Base-by-base conservation (phyloP, 2,113 vertebrate genomes). In the Rhizomys pruinosus region DNA sequence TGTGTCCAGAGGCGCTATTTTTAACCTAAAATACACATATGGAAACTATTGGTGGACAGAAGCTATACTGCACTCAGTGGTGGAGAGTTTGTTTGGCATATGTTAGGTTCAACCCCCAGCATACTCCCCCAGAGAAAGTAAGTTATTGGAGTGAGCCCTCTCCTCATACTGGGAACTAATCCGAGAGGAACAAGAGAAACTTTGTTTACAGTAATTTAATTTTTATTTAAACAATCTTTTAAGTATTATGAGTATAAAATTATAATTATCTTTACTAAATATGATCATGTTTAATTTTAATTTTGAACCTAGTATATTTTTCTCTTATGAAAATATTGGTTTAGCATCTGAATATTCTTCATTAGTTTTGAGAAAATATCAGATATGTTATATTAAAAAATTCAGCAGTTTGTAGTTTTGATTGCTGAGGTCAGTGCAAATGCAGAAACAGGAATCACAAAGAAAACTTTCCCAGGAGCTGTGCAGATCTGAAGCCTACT, bases 401-500 rank as follows among this genome's bases (percentile, higher is more conserved):
- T 87, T 91, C 17, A 86, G n/a, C 37, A 68, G 25, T 87, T 52
- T 69, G 5, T 32, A 74, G 55, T 89, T 73, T 77, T 39, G n/a
- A 88, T 78, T 77, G 57, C 47, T 47, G 71, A 85, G 68, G 34
- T 89, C 63, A 97, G 13, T 78, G 7, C n/a, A 86, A 95, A 92
- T 89, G 52, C 47, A n/a, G 23, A 79, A 79, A 81, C 37, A 81
- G 72, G 42, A 91, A 69, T 80, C 80, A 76, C 13, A 91, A 57
- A 66, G 55, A 87, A 80, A 90, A 61, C 9, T 44, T 92, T 71
- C 39, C 73, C 2, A 59, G 20, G 57, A 94, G 16, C 16, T 64
- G 27, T 90, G 81, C 68, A 95, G 88, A 86, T 47, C 68, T 88
- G 81, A 90, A 85, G n/a, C 69, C 34, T 93, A 87, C 92, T 79